phyloP scores from a whole-genome alignment of 2,888 invertebrate genomes.

The Cistogaster globosa region DNA sequence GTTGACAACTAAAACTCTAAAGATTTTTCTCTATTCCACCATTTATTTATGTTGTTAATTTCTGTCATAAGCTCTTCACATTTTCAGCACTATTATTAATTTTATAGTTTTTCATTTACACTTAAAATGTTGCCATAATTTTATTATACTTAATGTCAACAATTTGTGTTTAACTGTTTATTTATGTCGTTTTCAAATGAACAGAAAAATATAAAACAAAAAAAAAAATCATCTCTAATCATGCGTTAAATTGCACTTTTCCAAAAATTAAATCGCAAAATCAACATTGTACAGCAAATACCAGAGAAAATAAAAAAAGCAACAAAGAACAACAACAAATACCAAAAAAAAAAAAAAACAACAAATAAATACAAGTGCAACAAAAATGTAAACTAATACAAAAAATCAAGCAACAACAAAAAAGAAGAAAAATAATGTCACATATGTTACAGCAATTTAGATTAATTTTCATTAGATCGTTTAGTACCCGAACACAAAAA shows the following conservation, averaged over 20 bases:
- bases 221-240: slow-evolving; percentile 68
- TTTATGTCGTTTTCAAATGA: slow-evolving; percentile 59
- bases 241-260: slow-evolving; percentile 72
- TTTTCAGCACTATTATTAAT: slow-evolving; percentile 41
- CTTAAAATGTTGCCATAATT: slow-evolving; percentile 71
- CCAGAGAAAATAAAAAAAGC: slow-evolving; percentile 1
- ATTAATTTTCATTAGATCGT: slow-evolving; percentile 73
- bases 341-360: slow-evolving; percentile 44
- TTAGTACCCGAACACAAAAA: slow-evolving; percentile 40
- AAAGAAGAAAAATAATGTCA: slow-evolving; percentile 72
- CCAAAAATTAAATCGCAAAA: slow-evolving; percentile 68
- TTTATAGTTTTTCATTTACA: slow-evolving; percentile 40
- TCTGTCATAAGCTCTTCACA: slow-evolving; percentile 14
- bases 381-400: slow-evolving; percentile 23
- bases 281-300: slow-evolving; percentile 57
- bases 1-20: too few relatives aligned
- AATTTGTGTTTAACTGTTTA: slow-evolving; percentile 68
- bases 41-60: slow-evolving; percentile 21
- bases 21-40: neutral
- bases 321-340: slow-evolving; percentile 55
- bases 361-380: slow-evolving; percentile 57
- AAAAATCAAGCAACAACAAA: slow-evolving; percentile 34
- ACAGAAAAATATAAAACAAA: slow-evolving; percentile 19
- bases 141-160: slow-evolving; percentile 71
- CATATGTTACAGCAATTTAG: slow-evolving; percentile 77